Conservation (phyloP, 2,113 vertebrate genomes). For the Blennius ocellaris region DNA sequence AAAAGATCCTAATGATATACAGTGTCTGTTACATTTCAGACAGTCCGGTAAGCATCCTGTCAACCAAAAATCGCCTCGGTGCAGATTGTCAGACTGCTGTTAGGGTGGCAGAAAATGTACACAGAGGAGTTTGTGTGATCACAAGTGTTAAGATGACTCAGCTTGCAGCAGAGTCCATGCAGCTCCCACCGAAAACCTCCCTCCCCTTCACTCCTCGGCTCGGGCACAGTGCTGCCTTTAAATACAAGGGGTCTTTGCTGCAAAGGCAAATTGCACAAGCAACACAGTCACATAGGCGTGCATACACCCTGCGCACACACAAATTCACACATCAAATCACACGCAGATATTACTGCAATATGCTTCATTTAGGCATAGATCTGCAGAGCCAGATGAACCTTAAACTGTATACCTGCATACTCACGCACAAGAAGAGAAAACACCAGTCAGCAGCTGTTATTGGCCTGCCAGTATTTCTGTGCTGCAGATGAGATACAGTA, state of each 20-base stretch:
- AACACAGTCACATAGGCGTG: constrained; percentile 1
- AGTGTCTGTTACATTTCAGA: constrained; percentile 23
- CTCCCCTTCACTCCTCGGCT: constrained; percentile 23
- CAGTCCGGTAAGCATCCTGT: constrained; percentile 20
- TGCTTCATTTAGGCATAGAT: constrained; percentile 27
- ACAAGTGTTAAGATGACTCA: constrained; percentile 72
- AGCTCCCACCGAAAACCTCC: constrained; percentile 28
- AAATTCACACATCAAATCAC: neutral
- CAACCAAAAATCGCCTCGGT: constrained; percentile 22
- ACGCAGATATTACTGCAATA: constrained; percentile 33
- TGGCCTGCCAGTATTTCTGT: constrained; percentile 31
- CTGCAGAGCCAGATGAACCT: constrained; percentile 6
- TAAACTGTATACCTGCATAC: constrained; percentile 2
- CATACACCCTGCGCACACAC: neutral
- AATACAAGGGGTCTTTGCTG: constrained; percentile 44
- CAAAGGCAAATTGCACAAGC: constrained; percentile 28
- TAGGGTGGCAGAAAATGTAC: constrained; percentile 48
- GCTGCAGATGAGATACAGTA: constrained; percentile 24
- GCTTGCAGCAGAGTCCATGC: constrained; percentile 58
- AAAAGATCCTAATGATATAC: constrained; percentile 23
- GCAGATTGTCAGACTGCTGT: constrained; percentile 58
- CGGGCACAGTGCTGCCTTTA: constrained; percentile 11
- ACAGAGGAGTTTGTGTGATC: constrained; percentile 62
- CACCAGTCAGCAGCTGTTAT: constrained; percentile 45
- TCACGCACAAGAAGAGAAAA: constrained; percentile 30